Conservation (phyloP, 2,888 invertebrate species). For the Drosophila barbarae region DNA sequence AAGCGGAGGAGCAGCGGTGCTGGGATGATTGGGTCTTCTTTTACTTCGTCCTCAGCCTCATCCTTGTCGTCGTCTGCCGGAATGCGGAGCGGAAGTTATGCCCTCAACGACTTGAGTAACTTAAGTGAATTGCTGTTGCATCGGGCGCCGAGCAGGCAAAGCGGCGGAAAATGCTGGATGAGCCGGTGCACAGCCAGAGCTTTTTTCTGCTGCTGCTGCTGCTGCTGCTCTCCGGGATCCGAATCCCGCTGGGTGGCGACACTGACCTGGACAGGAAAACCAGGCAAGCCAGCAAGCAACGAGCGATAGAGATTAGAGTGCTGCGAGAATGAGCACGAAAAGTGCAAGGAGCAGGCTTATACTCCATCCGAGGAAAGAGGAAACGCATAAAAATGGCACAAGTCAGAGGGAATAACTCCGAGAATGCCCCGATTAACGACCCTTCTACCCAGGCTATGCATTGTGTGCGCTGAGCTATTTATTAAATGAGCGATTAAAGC, state of each 20-base stretch:
- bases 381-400: constrained; percentile 27
- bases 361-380: constrained; percentile 16
- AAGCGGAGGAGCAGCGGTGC: constrained; percentile 34
- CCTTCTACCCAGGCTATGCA: not conserved
- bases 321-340: constrained; percentile 35
- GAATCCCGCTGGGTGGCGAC: constrained; percentile 22
- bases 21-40: constrained; percentile 20
- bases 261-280: constrained; percentile 34
- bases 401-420: constrained; percentile 25
- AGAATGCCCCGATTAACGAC: constrained; percentile 5
- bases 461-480: constrained; percentile 11
- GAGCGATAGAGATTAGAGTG: constrained; percentile 55
- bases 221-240: constrained; percentile 4
- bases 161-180: constrained; percentile 52
- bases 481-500: constrained; percentile 13
- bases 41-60: constrained; percentile 1
- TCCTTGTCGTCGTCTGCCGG: not conserved
- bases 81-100: constrained; percentile 64
- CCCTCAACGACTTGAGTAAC: constrained; percentile 75
- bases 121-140: constrained; percentile 71
- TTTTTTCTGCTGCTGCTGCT: not conserved
- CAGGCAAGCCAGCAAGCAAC: constrained; percentile 18
- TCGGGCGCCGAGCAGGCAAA: constrained; percentile 28
- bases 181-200: constrained; percentile 11
- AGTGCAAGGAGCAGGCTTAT: constrained; percentile 17